These are phyloP conservation scores for Zaprionus taronus DNA, from an alignment of 1,140 invertebrate species.

Conservation along the genomic window DNA sequence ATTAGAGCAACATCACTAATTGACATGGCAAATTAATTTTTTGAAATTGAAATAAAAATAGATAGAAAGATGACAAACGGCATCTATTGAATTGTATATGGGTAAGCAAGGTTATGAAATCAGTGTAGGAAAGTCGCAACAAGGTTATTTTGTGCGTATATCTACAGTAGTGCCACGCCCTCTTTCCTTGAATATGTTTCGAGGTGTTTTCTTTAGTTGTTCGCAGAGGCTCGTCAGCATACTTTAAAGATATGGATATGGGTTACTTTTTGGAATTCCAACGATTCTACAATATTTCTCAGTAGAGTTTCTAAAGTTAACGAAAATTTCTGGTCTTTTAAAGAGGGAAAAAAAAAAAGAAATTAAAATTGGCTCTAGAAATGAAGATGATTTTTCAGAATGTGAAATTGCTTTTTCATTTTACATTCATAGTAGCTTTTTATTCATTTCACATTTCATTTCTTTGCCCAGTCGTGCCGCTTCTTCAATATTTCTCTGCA, in stretches of 20 bases:
- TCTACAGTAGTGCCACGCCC: background rate
- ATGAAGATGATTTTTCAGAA: background rate
- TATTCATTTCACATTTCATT: background rate
- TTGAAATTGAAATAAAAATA: slow-evolving; percentile 4
- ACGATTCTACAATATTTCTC: too few relatives aligned
- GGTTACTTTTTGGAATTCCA: too few relatives aligned
- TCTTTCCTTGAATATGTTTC: background rate
- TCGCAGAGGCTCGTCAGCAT: background rate
- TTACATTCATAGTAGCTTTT: background rate
- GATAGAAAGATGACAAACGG: background rate
- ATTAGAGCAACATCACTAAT: slow-evolving; percentile 25
- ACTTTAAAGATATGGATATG: too few relatives aligned
- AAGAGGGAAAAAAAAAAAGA: too few relatives aligned
- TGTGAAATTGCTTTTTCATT: background rate
- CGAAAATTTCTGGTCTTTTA: background rate
- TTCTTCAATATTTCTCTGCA: slow-evolving; percentile 23
- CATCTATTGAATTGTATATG: background rate
- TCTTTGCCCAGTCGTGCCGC: background rate
- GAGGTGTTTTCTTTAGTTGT: background rate
- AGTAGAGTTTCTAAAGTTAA: background rate
- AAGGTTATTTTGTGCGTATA: background rate
- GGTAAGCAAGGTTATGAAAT: background rate
- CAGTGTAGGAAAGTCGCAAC: background rate
- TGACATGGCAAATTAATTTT: slow-evolving; percentile 23
- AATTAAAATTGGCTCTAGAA: background rate